These are phyloP conservation scores for Nemotelus pantherinus DNA, from an alignment of 2,888 invertebrate species.

Conservation along the genomic window DNA sequence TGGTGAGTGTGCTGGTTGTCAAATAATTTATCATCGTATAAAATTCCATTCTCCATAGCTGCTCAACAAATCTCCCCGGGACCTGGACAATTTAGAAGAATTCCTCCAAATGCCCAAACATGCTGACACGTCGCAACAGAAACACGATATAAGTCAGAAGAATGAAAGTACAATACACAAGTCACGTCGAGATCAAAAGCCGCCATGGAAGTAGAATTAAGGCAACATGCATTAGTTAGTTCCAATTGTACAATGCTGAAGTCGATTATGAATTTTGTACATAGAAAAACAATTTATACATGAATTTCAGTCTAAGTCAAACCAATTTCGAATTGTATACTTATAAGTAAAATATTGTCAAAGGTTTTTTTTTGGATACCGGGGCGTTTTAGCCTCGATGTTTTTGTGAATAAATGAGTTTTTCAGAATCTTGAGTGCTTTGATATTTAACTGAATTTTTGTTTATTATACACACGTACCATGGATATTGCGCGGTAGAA, in stretches of 20 bases:
- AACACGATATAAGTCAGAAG: not conserved
- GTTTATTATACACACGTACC: too few relatives aligned
- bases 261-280: constrained; percentile 1
- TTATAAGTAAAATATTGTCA: not conserved
- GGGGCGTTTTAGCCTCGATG: constrained; percentile 28
- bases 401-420: not conserved
- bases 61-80: constrained; percentile 67
- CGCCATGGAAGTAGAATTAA: constrained; percentile 31
- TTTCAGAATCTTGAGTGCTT: too few relatives aligned
- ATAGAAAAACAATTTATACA: not conserved
- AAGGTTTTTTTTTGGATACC: not conserved
- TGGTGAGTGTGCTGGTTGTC: constrained; percentile 53
- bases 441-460: too few relatives aligned
- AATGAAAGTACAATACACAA: constrained; percentile 9
- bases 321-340: not conserved
- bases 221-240: not conserved
- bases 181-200: constrained; percentile 30
- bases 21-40: not conserved
- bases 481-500: too few relatives aligned
- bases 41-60: constrained; percentile 60
- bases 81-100: constrained; percentile 60
- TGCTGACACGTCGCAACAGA: not conserved
- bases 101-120: not conserved
- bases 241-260: not conserved
- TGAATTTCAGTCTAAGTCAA: constrained; percentile 3